Conservation (phyloP, 2,113 vertebrate genomes). For the Addax nasomaculatus region DNA sequence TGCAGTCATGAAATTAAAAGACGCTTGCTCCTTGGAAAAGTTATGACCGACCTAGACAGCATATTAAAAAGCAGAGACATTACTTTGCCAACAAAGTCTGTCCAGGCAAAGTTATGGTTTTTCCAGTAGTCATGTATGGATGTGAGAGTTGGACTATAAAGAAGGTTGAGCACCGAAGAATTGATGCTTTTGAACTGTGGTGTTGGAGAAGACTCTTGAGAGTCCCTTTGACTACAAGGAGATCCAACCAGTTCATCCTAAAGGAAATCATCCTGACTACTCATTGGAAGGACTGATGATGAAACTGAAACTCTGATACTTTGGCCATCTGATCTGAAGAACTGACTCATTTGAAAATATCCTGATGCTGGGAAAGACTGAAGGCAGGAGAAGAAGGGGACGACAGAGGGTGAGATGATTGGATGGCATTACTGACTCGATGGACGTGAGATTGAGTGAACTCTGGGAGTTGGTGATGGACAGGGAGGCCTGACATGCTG, state of each 20-base stretch:
- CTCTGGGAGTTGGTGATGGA: not conserved
- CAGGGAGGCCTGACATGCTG: not conserved
- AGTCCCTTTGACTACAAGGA: not conserved
- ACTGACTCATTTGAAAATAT: not conserved
- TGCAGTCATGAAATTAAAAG: too few species aligned
- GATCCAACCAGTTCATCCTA: not conserved
- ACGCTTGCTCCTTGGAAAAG: too few species aligned
- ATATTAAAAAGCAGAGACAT: too few species aligned
- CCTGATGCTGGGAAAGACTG: not conserved
- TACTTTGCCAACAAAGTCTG: too few species aligned
- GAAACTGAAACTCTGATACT: not conserved
- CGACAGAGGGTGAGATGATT: not conserved
- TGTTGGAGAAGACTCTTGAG: not conserved
- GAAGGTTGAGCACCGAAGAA: fast-evolving
- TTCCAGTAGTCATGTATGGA: not conserved
- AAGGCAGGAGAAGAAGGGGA: not conserved
- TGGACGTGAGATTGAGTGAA: not conserved
- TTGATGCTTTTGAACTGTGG: not conserved
- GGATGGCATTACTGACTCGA: not conserved
- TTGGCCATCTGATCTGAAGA: not conserved
- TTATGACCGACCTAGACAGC: too few species aligned
- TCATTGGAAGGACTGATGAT: not conserved
- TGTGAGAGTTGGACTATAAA: not conserved
- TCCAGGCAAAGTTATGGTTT: not conserved
- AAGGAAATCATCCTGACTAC: not conserved